These are phyloP conservation scores for Syrmaticus mikado DNA, from an alignment of 2,113 vertebrate species.

Conservation along the genomic window DNA sequence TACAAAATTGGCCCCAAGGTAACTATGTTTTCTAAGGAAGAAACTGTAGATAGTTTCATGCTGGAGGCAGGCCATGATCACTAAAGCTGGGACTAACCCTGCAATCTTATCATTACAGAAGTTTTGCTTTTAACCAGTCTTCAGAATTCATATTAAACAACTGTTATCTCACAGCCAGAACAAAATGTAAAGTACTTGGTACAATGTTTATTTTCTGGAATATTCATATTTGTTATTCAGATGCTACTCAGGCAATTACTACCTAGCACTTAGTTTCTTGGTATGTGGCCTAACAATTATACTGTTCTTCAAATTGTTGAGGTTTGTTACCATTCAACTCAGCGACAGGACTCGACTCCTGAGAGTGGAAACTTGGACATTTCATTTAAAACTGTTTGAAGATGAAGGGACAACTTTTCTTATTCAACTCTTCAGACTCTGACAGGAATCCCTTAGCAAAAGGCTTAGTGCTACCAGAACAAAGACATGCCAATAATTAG, in stretches of 20 bases:
- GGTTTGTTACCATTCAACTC: not conserved
- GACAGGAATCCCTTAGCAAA: not conserved
- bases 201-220: not conserved
- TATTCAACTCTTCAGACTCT: not conserved
- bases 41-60: not conserved
- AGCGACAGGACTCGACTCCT: not conserved
- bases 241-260: not conserved
- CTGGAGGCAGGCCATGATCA: constrained; percentile 22
- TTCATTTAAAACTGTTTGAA: not conserved
- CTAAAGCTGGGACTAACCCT: not conserved
- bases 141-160: not conserved
- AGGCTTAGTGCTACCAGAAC: not conserved
- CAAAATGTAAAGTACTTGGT: not conserved
- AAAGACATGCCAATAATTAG: not conserved
- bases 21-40: not conserved
- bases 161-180: not conserved
- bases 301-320: not conserved
- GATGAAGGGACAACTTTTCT: not conserved
- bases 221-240: not conserved
- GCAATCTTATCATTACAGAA: not conserved
- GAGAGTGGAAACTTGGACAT: not conserved
- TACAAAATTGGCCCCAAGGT: not conserved
- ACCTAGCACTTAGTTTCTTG: not conserved
- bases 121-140: not conserved
- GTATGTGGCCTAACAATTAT: not conserved